Percentiles rank a stretch among this genome's conserved stretches.
These are phyloP conservation scores for Hyperoodon ampullatus DNA, from an alignment of 2,113 vertebrate species.

Conservation along the genomic window DNA sequence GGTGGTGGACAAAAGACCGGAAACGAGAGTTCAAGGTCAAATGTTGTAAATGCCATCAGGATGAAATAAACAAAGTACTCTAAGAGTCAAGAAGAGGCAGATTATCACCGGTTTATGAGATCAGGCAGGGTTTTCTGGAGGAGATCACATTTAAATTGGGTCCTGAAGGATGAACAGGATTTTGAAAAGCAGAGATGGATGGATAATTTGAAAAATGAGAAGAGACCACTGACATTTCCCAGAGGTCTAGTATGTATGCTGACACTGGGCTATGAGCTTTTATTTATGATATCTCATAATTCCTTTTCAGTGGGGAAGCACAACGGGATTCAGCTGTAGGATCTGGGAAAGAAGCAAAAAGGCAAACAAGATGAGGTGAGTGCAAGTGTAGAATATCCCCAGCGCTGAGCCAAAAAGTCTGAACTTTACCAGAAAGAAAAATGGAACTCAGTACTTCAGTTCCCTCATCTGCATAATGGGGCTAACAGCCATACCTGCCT, in stretches of 20 bases:
- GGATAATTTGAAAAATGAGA: background rate
- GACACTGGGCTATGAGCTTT: background rate
- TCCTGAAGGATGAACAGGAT: background rate
- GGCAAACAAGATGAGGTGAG: background rate
- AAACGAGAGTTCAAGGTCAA: slow-evolving; percentile 40
- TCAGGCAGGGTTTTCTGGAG: background rate
- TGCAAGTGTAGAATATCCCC: background rate
- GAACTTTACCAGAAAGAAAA: background rate
- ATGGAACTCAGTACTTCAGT: background rate
- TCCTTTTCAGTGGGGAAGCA: background rate
- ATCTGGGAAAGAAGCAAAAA: background rate
- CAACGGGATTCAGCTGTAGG: background rate
- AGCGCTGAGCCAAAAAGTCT: background rate
- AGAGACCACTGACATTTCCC: background rate
- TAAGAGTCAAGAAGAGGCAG: background rate
- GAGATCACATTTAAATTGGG: slow-evolving; percentile 19
- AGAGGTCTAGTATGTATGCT: background rate
- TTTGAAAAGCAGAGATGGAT: slow-evolving; percentile 35
- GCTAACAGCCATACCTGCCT: background rate
- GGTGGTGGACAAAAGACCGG: background rate
- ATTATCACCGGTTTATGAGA: background rate
- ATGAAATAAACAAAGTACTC: background rate
- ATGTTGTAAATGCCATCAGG: background rate
- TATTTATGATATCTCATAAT: background rate
- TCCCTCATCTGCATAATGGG: background rate